phyloP scores from a whole-genome alignment of 2,113 vertebrate genomes.

The Tretioscincus oriximinensis region DNA sequence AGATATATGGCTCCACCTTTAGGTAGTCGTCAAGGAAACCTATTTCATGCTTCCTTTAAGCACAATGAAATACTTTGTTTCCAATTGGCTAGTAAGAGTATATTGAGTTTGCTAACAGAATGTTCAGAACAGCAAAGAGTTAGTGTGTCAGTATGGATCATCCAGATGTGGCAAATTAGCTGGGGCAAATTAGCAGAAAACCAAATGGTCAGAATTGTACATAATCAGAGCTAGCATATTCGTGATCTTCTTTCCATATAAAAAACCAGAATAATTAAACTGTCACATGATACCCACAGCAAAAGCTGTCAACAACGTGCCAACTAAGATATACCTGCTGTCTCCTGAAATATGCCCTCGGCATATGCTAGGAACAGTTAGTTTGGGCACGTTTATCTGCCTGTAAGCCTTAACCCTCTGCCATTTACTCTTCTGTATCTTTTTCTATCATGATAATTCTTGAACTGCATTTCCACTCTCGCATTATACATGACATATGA shows the following conservation, averaged over 20 bases:
- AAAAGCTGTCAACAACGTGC: neutral
- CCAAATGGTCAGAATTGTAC: neutral
- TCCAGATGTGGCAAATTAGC: neutral
- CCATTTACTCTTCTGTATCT: too few relatives aligned
- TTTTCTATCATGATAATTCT: too few relatives aligned
- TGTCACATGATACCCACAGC: too few relatives aligned
- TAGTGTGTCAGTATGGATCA: neutral
- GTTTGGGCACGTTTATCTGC: too few relatives aligned
- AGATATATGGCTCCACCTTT: neutral
- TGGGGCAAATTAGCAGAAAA: neutral
- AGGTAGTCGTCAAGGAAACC: neutral
- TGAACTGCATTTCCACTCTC: neutral
- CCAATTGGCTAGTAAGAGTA: neutral
- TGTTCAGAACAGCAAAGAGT: neutral
- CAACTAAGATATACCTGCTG: neutral
- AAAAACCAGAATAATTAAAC: neutral
- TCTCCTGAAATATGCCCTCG: too few relatives aligned
- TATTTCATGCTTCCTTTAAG: neutral
- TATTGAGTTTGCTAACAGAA: neutral
- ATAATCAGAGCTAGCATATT: neutral
- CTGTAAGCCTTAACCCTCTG: neutral
- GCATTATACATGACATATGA: neutral
- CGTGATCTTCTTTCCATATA: neutral
- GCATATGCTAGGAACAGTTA: too few relatives aligned
- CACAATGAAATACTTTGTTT: neutral